Evolutionary conservation across 2,797 vertebrate genomes (phyloP).

Genomic region (Catamblyrhynchus diadema): DNA sequence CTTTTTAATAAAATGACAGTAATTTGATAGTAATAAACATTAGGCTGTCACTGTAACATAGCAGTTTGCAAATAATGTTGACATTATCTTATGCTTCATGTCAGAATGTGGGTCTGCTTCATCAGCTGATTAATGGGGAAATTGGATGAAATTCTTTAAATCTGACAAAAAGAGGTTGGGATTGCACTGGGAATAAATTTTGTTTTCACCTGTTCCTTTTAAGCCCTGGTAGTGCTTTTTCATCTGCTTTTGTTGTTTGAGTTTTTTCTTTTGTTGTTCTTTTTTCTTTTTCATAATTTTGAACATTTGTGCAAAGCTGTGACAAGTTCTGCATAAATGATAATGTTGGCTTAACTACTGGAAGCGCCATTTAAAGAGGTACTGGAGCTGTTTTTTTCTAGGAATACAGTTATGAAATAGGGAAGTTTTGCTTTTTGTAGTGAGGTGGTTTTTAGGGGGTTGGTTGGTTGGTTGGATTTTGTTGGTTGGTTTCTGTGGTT

Average conservation of each 20-base stretch:
- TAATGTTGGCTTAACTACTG: not conserved
- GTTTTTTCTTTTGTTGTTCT: not conserved
- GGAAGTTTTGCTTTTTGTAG: not conserved
- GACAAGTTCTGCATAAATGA: not conserved
- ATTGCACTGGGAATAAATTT: not conserved
- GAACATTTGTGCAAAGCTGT: not conserved
- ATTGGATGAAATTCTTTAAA: slow-evolving; percentile 15
- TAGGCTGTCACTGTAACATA: slow-evolving; percentile 12
- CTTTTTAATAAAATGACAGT: slow-evolving; percentile 52
- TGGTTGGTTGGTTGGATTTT: not conserved
- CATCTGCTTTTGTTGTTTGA: not conserved
- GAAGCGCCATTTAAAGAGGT: not conserved
- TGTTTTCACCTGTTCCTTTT: not conserved
- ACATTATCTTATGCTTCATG: slow-evolving; percentile 46
- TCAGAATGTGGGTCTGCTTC: slow-evolving; percentile 6
- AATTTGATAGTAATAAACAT: slow-evolving; percentile 61
- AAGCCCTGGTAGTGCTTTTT: not conserved
- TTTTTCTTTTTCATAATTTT: not conserved
- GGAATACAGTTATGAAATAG: not conserved
- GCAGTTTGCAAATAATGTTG: slow-evolving; percentile 49
- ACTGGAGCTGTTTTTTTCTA: not conserved
- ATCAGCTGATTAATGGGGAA: slow-evolving; percentile 46
- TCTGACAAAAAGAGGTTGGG: not conserved
- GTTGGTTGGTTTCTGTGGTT: not conserved
- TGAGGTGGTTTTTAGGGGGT: accelerated